Percentiles rank a stretch among this genome's conserved stretches.
These are phyloP conservation scores for Callosobruchus maculatus DNA, from an alignment of 2,888 invertebrate species.

Conservation along the genomic window DNA sequence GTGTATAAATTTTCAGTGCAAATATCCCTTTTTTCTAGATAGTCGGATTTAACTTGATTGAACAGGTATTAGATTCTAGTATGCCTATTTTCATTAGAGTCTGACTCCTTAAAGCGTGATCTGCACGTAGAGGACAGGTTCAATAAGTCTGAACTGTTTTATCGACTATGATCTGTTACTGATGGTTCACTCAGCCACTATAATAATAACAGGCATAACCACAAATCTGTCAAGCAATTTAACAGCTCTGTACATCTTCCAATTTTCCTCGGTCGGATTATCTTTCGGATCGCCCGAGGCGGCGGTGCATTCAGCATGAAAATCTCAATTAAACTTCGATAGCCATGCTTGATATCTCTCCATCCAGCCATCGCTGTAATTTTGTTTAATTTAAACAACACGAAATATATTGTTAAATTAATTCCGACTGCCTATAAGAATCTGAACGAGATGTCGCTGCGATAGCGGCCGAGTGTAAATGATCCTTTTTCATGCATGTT, in stretches of 20 bases:
- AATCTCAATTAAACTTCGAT: background rate
- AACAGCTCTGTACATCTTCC: background rate
- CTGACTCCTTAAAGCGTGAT: no score
- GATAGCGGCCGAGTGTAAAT: background rate
- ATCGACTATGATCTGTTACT: no score
- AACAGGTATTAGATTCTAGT: no score
- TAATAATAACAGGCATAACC: background rate
- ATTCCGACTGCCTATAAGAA: background rate
- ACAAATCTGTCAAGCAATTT: background rate
- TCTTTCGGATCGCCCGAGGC: background rate
- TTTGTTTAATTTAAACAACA: background rate
- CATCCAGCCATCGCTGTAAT: background rate
- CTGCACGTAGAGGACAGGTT: no score
- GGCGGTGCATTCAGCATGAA: background rate
- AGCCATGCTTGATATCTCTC: background rate
- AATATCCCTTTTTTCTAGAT: no score
- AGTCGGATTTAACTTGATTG: no score
- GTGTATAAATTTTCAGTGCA: no score
- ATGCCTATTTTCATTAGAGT: no score
- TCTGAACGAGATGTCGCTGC: background rate
- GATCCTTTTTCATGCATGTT: background rate
- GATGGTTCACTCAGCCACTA: no score
- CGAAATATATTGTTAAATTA: background rate
- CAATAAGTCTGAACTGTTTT: no score
- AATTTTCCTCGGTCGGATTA: background rate